A percentile compares a stretch with the other conserved stretches of the same genome.
Conservation (phyloP, 2,113 vertebrate genomes). For the Hassar affinis region DNA sequence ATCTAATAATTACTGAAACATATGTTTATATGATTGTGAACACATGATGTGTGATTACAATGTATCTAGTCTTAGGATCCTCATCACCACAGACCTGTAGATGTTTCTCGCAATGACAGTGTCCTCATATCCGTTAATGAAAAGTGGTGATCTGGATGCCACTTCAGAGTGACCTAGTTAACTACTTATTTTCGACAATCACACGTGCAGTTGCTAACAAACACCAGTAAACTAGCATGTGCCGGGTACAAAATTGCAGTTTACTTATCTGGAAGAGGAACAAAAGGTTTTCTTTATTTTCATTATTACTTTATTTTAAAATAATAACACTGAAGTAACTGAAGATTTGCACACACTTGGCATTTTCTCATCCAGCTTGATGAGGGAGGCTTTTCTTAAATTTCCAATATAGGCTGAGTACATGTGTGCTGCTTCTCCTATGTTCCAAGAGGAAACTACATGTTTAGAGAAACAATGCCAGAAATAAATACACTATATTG, state of each 20-base stretch:
- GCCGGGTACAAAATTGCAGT: neutral
- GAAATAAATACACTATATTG: too few relatives aligned
- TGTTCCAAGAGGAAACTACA: neutral
- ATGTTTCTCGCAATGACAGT: too few relatives aligned
- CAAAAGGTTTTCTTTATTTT: neutral
- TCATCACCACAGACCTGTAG: too few relatives aligned
- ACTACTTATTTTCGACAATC: neutral
- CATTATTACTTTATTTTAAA: neutral
- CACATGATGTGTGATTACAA: too few relatives aligned
- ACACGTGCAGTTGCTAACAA: neutral
- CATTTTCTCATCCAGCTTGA: neutral
- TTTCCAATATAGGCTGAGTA: neutral
- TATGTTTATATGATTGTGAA: neutral
- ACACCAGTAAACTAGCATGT: neutral
- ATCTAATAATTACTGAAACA: neutral
- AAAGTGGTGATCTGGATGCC: too few relatives aligned
- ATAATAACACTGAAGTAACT: neutral
- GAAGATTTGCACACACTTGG: neutral
- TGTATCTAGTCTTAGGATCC: too few relatives aligned
- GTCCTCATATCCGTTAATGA: too few relatives aligned
- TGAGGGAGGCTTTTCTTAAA: neutral
- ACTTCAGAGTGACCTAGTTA: neutral
- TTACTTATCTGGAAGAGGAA: neutral
- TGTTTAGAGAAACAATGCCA: neutral
- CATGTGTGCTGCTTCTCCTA: neutral